These are phyloP conservation scores for Opisthograptis luteolata DNA, from an alignment of 2,888 invertebrate species.

Conservation along the genomic window DNA sequence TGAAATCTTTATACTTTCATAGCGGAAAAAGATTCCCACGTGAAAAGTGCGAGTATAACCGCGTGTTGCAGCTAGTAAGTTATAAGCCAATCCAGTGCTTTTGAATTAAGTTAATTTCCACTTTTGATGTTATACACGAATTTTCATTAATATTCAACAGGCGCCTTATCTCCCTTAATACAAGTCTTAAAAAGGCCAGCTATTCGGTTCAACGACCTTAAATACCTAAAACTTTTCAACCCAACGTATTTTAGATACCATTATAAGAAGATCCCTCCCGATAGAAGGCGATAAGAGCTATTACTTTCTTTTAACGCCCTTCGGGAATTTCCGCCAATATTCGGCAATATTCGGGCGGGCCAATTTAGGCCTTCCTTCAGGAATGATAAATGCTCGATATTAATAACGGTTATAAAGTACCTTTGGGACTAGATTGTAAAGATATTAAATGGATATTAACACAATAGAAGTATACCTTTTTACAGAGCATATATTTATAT, in stretches of 20 bases:
- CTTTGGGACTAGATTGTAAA: not conserved
- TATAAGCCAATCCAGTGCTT: too few relatives aligned
- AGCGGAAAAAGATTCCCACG: too few relatives aligned
- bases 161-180: too few relatives aligned
- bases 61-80: too few relatives aligned
- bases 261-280: slow-evolving; percentile 30
- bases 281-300: slow-evolving; percentile 33
- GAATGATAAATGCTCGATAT: slow-evolving; percentile 27
- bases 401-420: slow-evolving; percentile 19
- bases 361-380: slow-evolving; percentile 27
- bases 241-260: slow-evolving; percentile 26
- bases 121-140: too few relatives aligned
- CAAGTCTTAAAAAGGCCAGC: not conserved
- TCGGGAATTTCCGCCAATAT: slow-evolving; percentile 31
- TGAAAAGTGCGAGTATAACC: too few relatives aligned
- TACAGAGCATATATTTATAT: too few relatives aligned
- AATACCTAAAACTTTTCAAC: slow-evolving; percentile 30
- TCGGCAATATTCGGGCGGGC: slow-evolving; percentile 24
- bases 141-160: too few relatives aligned
- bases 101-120: too few relatives aligned
- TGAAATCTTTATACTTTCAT: too few relatives aligned
- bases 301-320: slow-evolving; percentile 29
- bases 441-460: slow-evolving; percentile 7
- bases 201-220: slow-evolving; percentile 2
- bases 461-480: not conserved